These are phyloP conservation scores for Clupea harengus DNA, from an alignment of 2,113 vertebrate genomes.

Conservation along the genomic window DNA sequence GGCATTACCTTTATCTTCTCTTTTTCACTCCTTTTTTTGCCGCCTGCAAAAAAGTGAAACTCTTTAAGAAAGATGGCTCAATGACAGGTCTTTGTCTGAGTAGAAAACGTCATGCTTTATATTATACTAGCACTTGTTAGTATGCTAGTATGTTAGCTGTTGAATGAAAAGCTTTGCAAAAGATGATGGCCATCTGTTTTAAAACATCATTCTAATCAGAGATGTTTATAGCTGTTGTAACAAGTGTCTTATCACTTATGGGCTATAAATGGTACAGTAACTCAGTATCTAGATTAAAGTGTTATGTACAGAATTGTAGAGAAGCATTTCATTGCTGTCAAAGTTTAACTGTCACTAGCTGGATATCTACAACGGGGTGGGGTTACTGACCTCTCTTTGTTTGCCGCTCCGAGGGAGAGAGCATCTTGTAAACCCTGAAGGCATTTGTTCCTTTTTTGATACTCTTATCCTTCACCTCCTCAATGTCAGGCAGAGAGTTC, in stretches of 20 bases:
- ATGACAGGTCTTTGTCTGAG: not conserved
- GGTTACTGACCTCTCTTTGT: slow-evolving; percentile 84
- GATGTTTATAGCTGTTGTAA: not conserved
- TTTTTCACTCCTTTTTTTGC: slow-evolving; percentile 71
- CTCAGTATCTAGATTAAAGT: not conserved
- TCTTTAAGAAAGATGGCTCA: not conserved
- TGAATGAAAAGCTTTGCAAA: too few relatives aligned
- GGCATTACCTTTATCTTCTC: slow-evolving; percentile 52
- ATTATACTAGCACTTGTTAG: too few relatives aligned
- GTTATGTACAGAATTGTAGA: not conserved
- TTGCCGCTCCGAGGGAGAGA: slow-evolving; percentile 83
- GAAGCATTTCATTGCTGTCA: not conserved
- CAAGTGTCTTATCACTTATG: not conserved
- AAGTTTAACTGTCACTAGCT: not conserved
- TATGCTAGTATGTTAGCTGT: too few relatives aligned
- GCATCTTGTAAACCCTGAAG: slow-evolving; percentile 95
- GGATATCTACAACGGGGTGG: not conserved
- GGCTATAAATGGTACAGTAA: not conserved
- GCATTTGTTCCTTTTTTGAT: slow-evolving; percentile 98
- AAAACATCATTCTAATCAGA: not conserved
- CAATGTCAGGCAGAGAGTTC: slow-evolving; percentile 88
- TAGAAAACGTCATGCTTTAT: too few relatives aligned
- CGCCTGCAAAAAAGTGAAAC: slow-evolving; percentile 53
- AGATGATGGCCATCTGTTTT: too few relatives aligned
- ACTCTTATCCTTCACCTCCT: slow-evolving; percentile 89